Percentiles rank a stretch among this genome's conserved stretches.
Evolutionary conservation across 2,113 vertebrate species (phyloP).

Genomic region (Platichthys flesus): DNA sequence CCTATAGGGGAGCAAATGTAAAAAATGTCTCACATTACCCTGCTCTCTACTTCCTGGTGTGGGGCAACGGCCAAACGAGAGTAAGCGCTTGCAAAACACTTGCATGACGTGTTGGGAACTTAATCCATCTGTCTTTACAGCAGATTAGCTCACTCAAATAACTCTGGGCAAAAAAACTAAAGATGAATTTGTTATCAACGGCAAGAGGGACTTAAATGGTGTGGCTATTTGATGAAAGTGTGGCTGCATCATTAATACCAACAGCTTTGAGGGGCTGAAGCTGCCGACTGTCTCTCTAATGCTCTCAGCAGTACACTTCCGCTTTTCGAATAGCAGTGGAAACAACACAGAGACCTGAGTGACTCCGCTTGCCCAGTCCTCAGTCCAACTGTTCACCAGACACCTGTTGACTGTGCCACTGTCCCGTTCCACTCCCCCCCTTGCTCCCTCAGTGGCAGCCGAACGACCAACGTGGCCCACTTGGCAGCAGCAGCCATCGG

Average conservation of each 20-base stretch:
- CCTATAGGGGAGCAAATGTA: no score
- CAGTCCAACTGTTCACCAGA: background rate
- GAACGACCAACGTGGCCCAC: conserved; percentile 9
- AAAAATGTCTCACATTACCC: no score
- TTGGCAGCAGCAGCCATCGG: conserved; percentile 15
- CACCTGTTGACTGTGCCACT: conserved; percentile 45
- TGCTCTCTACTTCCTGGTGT: no score
- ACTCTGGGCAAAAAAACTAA: no score
- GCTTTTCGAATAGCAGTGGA: conserved; percentile 29
- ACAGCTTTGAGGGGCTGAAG: conserved; percentile 14
- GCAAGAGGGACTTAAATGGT: no score
- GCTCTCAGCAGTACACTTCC: background rate
- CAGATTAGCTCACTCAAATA: no score
- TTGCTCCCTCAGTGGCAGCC: conserved; percentile 10
- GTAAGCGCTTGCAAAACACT: no score
- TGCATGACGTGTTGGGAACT: no score
- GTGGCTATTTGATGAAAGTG: no score
- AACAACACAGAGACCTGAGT: conserved; percentile 43
- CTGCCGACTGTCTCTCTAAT: background rate
- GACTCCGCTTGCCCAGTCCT: conserved; percentile 8
- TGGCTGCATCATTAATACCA: background rate
- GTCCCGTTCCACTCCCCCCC: conserved; percentile 1
- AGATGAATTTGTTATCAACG: no score
- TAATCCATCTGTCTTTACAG: no score
- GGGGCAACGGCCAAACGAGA: no score